phyloP scores from a whole-genome alignment of 2,797 vertebrate species.

The Spinus pinus region DNA sequence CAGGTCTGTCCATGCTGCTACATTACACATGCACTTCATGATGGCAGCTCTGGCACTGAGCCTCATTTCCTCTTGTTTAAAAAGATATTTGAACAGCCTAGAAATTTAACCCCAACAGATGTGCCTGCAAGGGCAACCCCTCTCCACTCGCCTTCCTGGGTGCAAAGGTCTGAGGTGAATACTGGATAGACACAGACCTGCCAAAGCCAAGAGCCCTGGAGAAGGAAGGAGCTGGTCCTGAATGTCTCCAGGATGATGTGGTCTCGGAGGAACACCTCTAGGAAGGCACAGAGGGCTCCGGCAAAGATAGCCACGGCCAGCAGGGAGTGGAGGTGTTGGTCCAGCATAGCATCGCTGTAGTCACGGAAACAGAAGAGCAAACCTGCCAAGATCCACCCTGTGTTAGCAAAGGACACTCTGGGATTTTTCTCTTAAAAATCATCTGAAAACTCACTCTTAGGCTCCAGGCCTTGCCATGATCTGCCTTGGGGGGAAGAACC shows the following conservation, averaged over 20 bases:
- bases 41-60: neutral
- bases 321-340: slow-evolving; percentile 87
- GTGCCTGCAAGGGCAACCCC: too few relatives aligned
- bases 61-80: neutral
- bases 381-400: slow-evolving; percentile 70
- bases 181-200: slow-evolving; percentile 76
- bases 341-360: slow-evolving; percentile 76
- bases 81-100: neutral
- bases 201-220: slow-evolving; percentile 95
- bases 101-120: neutral
- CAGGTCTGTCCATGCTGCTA: neutral
- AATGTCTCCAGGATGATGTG: slow-evolving; percentile 84
- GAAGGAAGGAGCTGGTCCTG: slow-evolving; percentile 79
- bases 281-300: slow-evolving; percentile 73
- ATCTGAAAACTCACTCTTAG: neutral
- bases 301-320: slow-evolving; percentile 81
- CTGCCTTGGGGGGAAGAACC: neutral
- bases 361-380: slow-evolving; percentile 89
- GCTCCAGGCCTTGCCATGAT: neutral
- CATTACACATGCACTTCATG: accelerated
- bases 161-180: accelerated
- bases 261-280: slow-evolving; percentile 85
- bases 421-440: neutral
- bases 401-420: neutral
- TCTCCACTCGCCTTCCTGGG: accelerated